Conservation (phyloP, 2,113 vertebrate genomes). For the Numenius arquata region DNA sequence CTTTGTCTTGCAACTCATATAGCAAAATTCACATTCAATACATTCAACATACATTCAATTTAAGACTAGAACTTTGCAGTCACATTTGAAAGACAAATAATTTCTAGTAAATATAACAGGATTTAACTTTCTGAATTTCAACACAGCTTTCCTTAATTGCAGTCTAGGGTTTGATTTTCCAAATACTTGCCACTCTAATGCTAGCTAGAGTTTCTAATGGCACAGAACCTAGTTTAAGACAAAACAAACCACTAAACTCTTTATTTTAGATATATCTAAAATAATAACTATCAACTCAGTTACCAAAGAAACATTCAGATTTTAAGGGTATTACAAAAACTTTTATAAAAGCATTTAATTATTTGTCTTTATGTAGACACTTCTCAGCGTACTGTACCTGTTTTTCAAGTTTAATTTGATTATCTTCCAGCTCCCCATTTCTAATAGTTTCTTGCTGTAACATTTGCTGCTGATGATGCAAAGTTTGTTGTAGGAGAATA, state of each 20-base stretch:
- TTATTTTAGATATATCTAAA: background rate
- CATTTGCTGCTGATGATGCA: conserved; percentile 90
- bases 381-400: conserved; percentile 73
- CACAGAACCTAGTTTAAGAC: background rate
- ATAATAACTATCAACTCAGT: background rate
- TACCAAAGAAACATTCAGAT: background rate
- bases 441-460: conserved; percentile 85
- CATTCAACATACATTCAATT: background rate
- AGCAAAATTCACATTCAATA: background rate
- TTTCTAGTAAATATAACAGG: background rate
- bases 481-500: conserved; percentile 82
- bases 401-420: conserved; percentile 83
- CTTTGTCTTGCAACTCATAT: background rate
- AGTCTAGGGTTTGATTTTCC: background rate
- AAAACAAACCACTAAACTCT: background rate
- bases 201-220: background rate
- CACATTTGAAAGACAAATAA: background rate
- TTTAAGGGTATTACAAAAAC: background rate
- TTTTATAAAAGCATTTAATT: background rate
- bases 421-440: conserved; percentile 89
- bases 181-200: background rate
- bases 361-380: background rate
- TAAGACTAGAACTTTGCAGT: background rate
- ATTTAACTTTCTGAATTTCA: background rate
- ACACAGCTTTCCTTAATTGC: background rate